Evolutionary conservation across 2,888 invertebrate species (phyloP), one percentile per base, ranked within the genome.

Genomic region (Ethmia dodecea): DNA sequence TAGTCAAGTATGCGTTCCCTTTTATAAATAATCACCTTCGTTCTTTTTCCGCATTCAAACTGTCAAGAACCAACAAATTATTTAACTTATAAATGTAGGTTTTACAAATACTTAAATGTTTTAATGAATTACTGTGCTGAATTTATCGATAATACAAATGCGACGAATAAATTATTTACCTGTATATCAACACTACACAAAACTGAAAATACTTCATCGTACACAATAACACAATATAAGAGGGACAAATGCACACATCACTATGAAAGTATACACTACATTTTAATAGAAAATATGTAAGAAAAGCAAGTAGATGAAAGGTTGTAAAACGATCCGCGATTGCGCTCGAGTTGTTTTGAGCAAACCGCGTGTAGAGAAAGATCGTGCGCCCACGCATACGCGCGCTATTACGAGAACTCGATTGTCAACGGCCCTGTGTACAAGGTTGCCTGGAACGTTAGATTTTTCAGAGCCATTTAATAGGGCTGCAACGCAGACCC

Each of bases 371-470:
- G 64, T 64, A 69, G 63, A 69, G 73, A 78, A 72, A 76, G 70
- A 77, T 65, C 61, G 54, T 47, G 68, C 80, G 73, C 83, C 81
- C 73, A 81, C 84, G 80, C 83, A 63, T 47, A 32, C 47, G 54
- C 54, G 70, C 49, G 46, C 81, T 83, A 81, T 76, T 61, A 83
- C 74, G 66, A 76, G 80, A 70, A 60, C 60, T 58, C 66, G 65
- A 65, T 62, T 73, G 74, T 74, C 76, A 68, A 63, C 69, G 78
- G 72, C 78, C 73, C 65, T 74, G 74, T 43, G 60, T 57, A 58
- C 83, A 79, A 83, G 83, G 83, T 73, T 74, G 67, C 61, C 80
- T 79, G 80, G 81, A 80, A 66, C 48, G 14, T 15, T 15, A 5
- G 8, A 12, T 13, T 18, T 30, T 29, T 18, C 11, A 3, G 28